Conservation (phyloP, 2,113 vertebrate genomes). For the Pterocles orientalis region DNA sequence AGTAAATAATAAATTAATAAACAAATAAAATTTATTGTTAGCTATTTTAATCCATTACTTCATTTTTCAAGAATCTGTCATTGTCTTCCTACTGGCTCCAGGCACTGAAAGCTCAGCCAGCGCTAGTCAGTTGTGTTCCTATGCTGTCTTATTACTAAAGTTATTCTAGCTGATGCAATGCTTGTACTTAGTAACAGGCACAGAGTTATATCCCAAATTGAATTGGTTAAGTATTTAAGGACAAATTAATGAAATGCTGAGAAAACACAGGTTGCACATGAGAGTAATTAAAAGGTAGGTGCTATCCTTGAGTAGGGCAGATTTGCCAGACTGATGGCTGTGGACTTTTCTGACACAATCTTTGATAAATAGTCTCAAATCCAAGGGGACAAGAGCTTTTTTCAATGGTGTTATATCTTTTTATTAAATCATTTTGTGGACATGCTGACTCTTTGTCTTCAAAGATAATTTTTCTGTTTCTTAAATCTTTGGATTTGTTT, state of each 20-base stretch:
- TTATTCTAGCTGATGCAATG: background rate
- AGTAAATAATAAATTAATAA: background rate
- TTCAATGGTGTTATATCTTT: background rate
- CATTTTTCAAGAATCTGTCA: background rate
- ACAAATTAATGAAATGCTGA: background rate
- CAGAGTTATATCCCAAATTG: background rate
- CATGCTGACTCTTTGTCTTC: background rate
- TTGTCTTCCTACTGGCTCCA: background rate
- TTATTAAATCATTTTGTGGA: background rate
- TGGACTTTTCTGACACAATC: background rate
- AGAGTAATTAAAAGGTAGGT: background rate
- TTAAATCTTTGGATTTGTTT: background rate
- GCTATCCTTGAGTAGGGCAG: background rate
- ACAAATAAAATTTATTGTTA: background rate
- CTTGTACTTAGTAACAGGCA: background rate
- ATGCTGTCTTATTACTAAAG: background rate
- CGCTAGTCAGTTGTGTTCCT: background rate
- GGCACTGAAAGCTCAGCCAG: rapidly evolving
- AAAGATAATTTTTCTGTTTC: background rate
- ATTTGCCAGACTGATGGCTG: background rate
- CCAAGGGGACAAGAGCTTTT: background rate
- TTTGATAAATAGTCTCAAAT: background rate
- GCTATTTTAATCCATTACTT: background rate
- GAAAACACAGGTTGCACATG: background rate
- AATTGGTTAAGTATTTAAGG: background rate